Evolutionary conservation across 2,113 vertebrate species (phyloP), one percentile per base, ranked within the genome.

Genomic region (Sinocyclocheilus grahami): DNA sequence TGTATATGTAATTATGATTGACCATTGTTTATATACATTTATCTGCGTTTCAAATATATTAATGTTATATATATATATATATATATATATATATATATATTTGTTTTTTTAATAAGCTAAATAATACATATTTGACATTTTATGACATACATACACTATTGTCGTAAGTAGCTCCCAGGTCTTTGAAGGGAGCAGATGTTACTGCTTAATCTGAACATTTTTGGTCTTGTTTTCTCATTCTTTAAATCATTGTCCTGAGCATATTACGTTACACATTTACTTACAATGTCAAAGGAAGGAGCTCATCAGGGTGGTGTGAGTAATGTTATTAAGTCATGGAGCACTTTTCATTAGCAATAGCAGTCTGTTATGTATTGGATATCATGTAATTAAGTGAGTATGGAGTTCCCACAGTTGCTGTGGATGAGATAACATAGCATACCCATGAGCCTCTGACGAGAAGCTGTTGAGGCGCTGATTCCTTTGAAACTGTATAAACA

Each of bases 381-480:
- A 85, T 85, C 71, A 42, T 58, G 53, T 58, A 58, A 81, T 58
- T 75, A 81, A 42, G 37, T 42, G 20, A 71, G 67, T 46, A 33
- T 67, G 63, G 60, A 58, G n/a, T 22, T 85, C 53, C 60, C 39
- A 78, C 37, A 84, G 18, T 84, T 24, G 3, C 39, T 27, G 71
- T 14, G 67, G 22, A 12, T 86, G 85, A 84, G 76, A 48, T 65
- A 37, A 60, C 55, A 60, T 60, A 60, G 72, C 86, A 72, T 46
- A 84, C 22, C 74, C 74, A 1, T 48, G 39, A 55, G 10, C 27
- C 37, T 27, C 33, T 48, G 33, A 60, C 5, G 7, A 33, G 55
- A 6, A 80, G 75, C 80, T 84, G 75, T 4, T 39, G 20, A 51
- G 42, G 13, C 30, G 5, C 55, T 55, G 33, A 18, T 62, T 27